Evolutionary conservation across 2,113 vertebrate species (phyloP).

Genomic region (Gulo gulo): DNA sequence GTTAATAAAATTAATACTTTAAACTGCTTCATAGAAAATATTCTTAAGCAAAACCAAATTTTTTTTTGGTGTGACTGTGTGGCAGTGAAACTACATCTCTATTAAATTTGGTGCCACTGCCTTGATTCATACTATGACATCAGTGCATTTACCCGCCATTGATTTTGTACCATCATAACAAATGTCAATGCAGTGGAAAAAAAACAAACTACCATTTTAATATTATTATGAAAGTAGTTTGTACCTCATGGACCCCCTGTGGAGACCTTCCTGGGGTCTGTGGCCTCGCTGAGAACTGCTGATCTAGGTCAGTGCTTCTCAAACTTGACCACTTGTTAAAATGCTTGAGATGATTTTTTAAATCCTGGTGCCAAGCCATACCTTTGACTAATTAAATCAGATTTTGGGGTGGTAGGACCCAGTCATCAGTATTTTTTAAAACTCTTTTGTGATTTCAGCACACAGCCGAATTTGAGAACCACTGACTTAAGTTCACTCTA

Average conservation of each 20-base stretch:
- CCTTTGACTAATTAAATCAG: background rate
- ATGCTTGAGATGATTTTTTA: background rate
- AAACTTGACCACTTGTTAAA: background rate
- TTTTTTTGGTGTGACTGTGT: background rate
- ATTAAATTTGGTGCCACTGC: background rate
- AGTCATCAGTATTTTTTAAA: background rate
- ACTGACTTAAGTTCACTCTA: background rate
- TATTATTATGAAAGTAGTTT: background rate
- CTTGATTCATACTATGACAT: background rate
- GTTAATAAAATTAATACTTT: constrained; percentile 14
- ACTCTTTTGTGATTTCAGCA: background rate
- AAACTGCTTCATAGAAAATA: background rate
- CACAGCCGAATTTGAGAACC: background rate
- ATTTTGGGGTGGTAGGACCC: background rate
- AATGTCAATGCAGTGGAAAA: background rate
- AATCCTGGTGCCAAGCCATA: background rate
- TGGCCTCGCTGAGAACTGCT: background rate
- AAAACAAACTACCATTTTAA: background rate
- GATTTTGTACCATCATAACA: background rate
- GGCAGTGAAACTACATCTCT: background rate
- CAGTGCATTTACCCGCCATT: background rate
- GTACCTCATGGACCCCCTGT: background rate
- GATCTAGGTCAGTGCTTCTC: background rate
- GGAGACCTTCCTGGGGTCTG: background rate
- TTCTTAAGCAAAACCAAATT: background rate